phyloP scores from a whole-genome alignment of 2,113 vertebrate species.

The Cercocebus atys region DNA sequence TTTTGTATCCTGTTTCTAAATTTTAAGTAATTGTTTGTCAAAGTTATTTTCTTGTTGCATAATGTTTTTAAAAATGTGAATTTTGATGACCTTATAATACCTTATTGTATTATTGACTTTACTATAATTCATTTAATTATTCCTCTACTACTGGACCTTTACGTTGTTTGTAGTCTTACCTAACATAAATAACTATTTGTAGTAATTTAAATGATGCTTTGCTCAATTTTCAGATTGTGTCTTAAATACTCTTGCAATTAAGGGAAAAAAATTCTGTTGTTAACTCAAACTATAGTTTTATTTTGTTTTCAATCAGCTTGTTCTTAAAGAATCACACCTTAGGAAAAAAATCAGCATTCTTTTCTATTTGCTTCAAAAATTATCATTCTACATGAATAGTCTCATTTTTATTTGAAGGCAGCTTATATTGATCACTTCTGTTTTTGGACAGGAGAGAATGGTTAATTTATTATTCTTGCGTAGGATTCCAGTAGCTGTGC shows the following conservation, averaged over 20 bases:
- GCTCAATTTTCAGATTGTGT: neutral
- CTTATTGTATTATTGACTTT: conserved; percentile 13
- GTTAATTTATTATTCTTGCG: conserved; percentile 56
- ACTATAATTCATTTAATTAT: neutral
- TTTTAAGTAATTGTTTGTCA: neutral
- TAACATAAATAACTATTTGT: neutral
- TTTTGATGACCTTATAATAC: neutral
- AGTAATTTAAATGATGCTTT: conserved; percentile 35
- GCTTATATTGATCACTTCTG: neutral
- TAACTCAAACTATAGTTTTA: neutral
- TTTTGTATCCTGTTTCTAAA: conserved; percentile 1
- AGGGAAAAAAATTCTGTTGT: neutral
- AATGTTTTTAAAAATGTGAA: neutral
- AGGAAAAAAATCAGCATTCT: neutral
- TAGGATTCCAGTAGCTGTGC: conserved; percentile 27
- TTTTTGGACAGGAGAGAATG: neutral
- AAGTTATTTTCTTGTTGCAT: conserved; percentile 5
- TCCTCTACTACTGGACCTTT: neutral
- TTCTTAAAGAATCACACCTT: conserved; percentile 34
- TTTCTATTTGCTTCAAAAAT: conserved; percentile 27
- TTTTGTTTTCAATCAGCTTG: conserved; percentile 35
- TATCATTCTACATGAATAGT: neutral
- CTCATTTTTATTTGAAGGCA: neutral
- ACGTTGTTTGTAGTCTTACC: conserved; percentile 1
- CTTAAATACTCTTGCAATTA: conserved; percentile 19